These are phyloP conservation scores for Neolamprologus fasciatus DNA, from an alignment of 2,113 vertebrate genomes.

Conservation along the genomic window DNA sequence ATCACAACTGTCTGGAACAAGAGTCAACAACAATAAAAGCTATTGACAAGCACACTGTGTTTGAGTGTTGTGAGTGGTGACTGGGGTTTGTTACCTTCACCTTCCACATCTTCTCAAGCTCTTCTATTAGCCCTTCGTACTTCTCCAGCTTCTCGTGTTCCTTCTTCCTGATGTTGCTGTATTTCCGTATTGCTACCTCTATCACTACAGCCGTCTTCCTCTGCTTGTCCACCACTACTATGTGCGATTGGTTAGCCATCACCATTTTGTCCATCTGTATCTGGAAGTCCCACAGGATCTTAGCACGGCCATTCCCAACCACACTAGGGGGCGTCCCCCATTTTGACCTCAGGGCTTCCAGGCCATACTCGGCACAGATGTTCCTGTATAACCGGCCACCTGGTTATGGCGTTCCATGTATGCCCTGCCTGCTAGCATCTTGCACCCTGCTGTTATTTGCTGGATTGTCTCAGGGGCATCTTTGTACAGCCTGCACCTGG, in stretches of 20 bases:
- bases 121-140: not conserved
- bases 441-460: not conserved
- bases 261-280: not conserved
- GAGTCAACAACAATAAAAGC: not conserved
- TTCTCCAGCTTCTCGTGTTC: not conserved
- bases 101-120: not conserved
- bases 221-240: not conserved
- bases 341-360: not conserved
- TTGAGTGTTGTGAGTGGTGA: not conserved
- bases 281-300: not conserved
- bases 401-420: not conserved
- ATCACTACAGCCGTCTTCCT: not conserved
- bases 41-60: not conserved
- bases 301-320: not conserved
- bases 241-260: not conserved
- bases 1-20: not conserved
- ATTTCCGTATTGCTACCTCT: not conserved
- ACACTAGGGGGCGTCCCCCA: not conserved
- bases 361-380: not conserved
- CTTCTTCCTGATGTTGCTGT: not conserved
- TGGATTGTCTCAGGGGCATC: not conserved
- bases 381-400: accelerated
- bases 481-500: not conserved
- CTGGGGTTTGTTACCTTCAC: not conserved
- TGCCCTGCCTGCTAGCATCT: not conserved